Evolutionary conservation across 2,888 invertebrate species (phyloP), one percentile per base, ranked within the genome.

Genomic region (Seira sanloemensis): DNA sequence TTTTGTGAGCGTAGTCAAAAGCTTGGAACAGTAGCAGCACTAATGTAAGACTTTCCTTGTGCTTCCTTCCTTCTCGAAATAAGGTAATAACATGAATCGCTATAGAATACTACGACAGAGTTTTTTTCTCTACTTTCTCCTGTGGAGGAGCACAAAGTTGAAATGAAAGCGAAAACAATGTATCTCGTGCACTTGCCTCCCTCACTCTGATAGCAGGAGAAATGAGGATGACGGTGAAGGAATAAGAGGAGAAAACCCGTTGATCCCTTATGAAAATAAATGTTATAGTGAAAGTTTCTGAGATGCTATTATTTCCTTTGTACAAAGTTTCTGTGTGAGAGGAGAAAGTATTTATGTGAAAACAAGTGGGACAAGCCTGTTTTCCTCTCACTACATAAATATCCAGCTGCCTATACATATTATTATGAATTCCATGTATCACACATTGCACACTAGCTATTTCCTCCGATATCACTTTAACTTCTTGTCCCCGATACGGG

Each of bases 191-290:
- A 37, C 7, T 9, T 37, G n/a, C n/a, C 12, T 37, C 37, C 37
- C 37, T 37, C 37, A n/a, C n/a, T n/a, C n/a, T n/a, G n/a, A n/a
- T n/a, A n/a, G n/a, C n/a, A n/a, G 37, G 12, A 37, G 12, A 37
- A 37, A 5, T 37, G 12, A 37, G 37, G 12, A 37, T 37, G 37
- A 37, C 37, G 37, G 37, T 37, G 37, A 21, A 62, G 62, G 62
- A 62, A 21, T 62, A 62, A 62, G 62, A n/a, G n/a, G n/a, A n/a
- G n/a, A 21, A 1, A 62, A 23, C 62, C 2, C 19, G 23, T 62
- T 62, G 62, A 62, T 62, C 62, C 62, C 62, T 62, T 62, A 62
- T 62, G 19, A 62, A 62, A 62, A 62, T 62, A n/a, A 62, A 62
- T 62, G 62, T n/a, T 62, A 5, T 37, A 12, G 37, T 37, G 37